Percentiles rank a stretch among this genome's conserved stretches.
Conservation (phyloP, 1,140 invertebrate genomes). For the Branchinecta lynchi region DNA sequence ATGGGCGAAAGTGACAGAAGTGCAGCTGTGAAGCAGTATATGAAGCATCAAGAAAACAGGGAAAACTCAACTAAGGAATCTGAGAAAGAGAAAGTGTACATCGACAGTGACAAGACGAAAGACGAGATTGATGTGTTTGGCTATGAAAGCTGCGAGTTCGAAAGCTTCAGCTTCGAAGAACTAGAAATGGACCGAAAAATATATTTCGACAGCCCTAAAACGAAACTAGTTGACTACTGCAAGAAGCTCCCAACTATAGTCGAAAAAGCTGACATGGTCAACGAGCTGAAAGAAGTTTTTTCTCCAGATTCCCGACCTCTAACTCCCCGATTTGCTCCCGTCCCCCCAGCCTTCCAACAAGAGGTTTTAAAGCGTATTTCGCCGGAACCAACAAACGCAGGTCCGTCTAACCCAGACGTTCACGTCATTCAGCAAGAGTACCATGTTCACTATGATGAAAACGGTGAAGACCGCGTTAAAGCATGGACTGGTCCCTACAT, state of each 20-base stretch:
- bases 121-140: neutral
- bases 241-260: neutral
- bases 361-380: neutral
- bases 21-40: neutral
- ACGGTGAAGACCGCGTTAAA: neutral
- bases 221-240: neutral
- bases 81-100: neutral
- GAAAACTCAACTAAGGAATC: neutral
- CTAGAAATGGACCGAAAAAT: neutral
- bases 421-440: neutral
- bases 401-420: neutral
- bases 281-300: neutral
- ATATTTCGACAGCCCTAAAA: neutral
- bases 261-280: neutral
- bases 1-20: neutral
- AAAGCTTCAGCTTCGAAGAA: neutral
- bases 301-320: neutral
- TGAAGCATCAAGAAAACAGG: slow-evolving; percentile 8
- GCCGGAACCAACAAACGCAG: neutral
- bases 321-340: too few relatives aligned
- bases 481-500: slow-evolving; percentile 12
- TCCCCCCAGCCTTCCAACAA: neutral
- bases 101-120: neutral
- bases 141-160: neutral
- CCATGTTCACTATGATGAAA: neutral